Base-by-base conservation (phyloP, 2,797 vertebrate genomes). In the Falco columbarius region DNA sequence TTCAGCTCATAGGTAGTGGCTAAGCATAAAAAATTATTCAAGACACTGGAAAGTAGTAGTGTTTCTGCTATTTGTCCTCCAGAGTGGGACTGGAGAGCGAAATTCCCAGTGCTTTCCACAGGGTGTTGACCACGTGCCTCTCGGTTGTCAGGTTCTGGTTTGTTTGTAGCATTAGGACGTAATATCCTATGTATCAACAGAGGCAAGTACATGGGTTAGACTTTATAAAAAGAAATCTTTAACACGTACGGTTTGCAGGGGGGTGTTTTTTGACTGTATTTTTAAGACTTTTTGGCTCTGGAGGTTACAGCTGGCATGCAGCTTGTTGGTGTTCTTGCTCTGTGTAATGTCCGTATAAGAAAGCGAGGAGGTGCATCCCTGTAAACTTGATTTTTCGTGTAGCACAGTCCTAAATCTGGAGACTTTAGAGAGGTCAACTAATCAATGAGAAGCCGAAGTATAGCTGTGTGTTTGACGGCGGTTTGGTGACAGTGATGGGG, bases 101-200 rank as follows among this genome's bases (percentile, higher is more conserved):
- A 61, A 34, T 58, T 70, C 1, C 2, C 10, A 11, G n/a, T 71
- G 38, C 16, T 72, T 7, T n/a, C 23, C 2, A 6, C 6, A 23
- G 20, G 32, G 10, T 14, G 10, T 77, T 75, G 40, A 24, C n/a
- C 15, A 2, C 0, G 0, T 72, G 12, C 30, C 32, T 42, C 23
- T 71, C 12, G 61, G 17, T 54, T 81, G 59, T 88, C 66, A 66
- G 30, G 29, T 72, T 88, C 46, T 52, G 22, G 4, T 93, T 90
- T 67, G 38, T 85, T 73, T 85, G n/a, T 68, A 81, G 42, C 1
- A 1, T 56, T 81, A 61, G 66, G 24, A 32, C 8, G 0, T 32
- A 65, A 42, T 4, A 70, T 89, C 34, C 0, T 4, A 8, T 71
- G 9, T 79, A 34, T 62, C 40, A 54, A 47, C 12, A 71, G 49